Percentiles rank a stretch among this genome's conserved stretches.
Evolutionary conservation across 2,888 invertebrate species (phyloP).

Genomic region (Eilema griseolum): DNA sequence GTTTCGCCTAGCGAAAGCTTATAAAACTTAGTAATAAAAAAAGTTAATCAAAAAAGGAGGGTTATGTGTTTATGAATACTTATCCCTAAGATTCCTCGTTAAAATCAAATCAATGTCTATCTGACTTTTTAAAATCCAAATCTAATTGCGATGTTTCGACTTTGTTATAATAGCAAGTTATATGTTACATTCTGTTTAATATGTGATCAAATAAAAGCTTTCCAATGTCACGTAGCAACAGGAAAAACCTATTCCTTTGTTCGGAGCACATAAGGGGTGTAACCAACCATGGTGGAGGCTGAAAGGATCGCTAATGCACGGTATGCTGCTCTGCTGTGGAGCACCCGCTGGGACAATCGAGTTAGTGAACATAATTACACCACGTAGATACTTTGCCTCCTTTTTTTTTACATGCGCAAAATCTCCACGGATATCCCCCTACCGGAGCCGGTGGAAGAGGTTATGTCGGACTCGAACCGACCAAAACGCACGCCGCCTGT

Average conservation of each 20-base stretch:
- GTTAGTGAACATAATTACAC: constrained; percentile 45
- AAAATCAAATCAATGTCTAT: too few relatives aligned
- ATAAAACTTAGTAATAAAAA: too few relatives aligned
- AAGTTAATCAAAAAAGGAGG: too few relatives aligned
- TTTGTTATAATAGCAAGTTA: background rate
- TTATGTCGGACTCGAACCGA: too few relatives aligned
- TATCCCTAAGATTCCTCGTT: too few relatives aligned
- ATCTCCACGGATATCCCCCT: too few relatives aligned
- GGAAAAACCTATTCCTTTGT: constrained; percentile 36
- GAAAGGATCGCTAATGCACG: constrained; percentile 57
- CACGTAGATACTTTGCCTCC: constrained; percentile 5
- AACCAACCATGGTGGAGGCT: constrained; percentile 52
- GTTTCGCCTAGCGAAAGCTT: too few relatives aligned
- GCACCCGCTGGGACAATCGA: constrained; percentile 50
- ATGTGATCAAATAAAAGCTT: constrained; percentile 7
- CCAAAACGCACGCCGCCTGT: too few relatives aligned
- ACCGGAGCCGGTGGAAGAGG: too few relatives aligned
- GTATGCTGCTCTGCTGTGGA: constrained; percentile 41
- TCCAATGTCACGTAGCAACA: constrained; percentile 9
- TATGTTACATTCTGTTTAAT: background rate
- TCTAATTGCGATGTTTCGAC: background rate
- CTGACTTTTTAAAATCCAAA: background rate
- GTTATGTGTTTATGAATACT: too few relatives aligned
- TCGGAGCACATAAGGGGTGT: constrained; percentile 21
- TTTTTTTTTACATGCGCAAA: too few relatives aligned